phyloP scores from a whole-genome alignment of 2,888 invertebrate species.

The Ethmia dodecea region DNA sequence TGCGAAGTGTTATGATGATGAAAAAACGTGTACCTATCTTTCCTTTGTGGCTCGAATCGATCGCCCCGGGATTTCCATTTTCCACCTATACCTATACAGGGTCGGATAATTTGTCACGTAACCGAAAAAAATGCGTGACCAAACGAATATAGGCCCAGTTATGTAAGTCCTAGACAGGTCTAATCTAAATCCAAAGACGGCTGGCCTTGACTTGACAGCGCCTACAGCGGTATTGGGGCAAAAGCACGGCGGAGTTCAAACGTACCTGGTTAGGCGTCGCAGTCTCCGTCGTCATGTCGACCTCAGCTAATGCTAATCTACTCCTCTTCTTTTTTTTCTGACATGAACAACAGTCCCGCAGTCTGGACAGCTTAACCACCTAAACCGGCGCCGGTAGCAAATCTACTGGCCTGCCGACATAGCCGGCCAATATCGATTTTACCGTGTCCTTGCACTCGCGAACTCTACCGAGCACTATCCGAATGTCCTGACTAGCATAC shows the following conservation, averaged over 20 bases:
- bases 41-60: too few species aligned
- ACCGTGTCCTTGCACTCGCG: constrained; percentile 38
- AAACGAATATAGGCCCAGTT: too few species aligned
- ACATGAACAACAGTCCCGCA: constrained; percentile 65
- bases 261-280: constrained; percentile 72
- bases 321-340: constrained; percentile 56
- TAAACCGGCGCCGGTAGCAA: constrained; percentile 23
- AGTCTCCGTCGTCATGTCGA: constrained; percentile 71
- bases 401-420: constrained; percentile 31
- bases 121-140: too few species aligned
- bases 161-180: constrained; percentile 14
- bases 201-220: constrained; percentile 48
- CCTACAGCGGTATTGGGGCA: constrained; percentile 40
- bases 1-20: too few species aligned
- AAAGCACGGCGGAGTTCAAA: constrained; percentile 16
- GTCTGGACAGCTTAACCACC: constrained; percentile 46
- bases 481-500: constrained; percentile 47
- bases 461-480: constrained; percentile 26
- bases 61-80: too few species aligned
- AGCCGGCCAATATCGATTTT: constrained; percentile 51
- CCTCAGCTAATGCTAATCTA: constrained; percentile 53
- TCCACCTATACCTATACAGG: too few species aligned
- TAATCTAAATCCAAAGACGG: constrained; percentile 32
- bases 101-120: too few species aligned
- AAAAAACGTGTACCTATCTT: too few species aligned